Conservation (phyloP, 2,888 invertebrate species). For the Andrena flavipes region DNA sequence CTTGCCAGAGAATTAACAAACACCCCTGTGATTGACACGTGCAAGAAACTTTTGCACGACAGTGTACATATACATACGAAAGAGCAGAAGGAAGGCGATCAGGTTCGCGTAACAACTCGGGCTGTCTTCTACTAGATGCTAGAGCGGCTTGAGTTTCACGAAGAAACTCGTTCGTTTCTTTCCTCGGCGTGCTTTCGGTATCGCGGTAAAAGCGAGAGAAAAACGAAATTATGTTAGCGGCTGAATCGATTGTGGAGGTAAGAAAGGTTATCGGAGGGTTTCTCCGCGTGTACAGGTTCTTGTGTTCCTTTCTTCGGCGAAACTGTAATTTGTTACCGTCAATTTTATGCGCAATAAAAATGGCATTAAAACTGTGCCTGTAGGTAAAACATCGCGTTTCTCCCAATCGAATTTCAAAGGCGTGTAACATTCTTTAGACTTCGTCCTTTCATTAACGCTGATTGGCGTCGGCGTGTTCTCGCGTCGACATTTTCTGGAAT, state of each 20-base stretch:
- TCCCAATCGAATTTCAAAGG: no score
- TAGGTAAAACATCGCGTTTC: no score
- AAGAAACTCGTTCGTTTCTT: conserved; percentile 67
- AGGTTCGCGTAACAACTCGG: conserved; percentile 44
- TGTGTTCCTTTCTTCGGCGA: conserved; percentile 3
- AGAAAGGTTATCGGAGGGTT: conserved; percentile 41
- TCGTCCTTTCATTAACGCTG: no score
- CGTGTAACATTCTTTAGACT: no score
- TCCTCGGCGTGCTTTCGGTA: conserved; percentile 45
- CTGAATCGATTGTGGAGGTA: conserved; percentile 32
- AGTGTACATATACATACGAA: neutral
- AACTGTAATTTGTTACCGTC: neutral
- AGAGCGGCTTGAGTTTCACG: conserved; percentile 61
- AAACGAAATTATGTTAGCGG: conserved; percentile 43
- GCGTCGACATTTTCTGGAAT: no score
- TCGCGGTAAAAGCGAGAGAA: conserved; percentile 57
- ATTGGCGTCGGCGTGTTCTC: no score
- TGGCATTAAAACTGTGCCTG: neutral
- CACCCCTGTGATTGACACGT: neutral
- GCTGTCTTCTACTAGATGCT: conserved; percentile 50
- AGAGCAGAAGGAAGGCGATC: conserved; percentile 40
- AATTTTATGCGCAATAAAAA: neutral
- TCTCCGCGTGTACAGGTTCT: conserved; percentile 17
- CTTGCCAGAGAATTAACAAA: neutral
- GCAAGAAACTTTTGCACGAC: neutral